A percentile compares a stretch with the other conserved stretches of the same genome.
Evolutionary conservation across 2,888 invertebrate genomes (phyloP).

Genomic region (Catotricha subobsoleta): DNA sequence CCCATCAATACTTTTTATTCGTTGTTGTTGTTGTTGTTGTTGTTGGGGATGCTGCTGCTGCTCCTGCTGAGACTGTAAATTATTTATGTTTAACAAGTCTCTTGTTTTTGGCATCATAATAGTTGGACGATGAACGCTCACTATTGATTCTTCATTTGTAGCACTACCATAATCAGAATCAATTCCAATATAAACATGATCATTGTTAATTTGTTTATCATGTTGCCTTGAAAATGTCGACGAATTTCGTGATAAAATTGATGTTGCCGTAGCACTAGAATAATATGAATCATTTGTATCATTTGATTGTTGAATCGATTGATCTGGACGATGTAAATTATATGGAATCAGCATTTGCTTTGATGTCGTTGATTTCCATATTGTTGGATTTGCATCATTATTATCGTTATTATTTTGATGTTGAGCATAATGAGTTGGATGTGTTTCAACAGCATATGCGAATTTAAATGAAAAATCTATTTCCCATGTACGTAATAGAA

Average conservation of each 20-base stretch:
- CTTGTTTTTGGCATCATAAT: no score
- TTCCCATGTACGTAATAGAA: conserved; percentile 1
- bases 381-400: background rate
- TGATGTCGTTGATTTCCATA: conserved; percentile 2
- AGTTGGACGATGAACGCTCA: background rate
- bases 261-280: conserved; percentile 2
- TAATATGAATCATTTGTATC: conserved; percentile 6
- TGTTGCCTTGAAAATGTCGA: background rate
- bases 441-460: conserved; percentile 4
- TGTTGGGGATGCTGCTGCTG: no score
- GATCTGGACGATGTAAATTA: conserved; percentile 1
- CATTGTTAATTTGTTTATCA: background rate
- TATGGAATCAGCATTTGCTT: conserved; percentile 3
- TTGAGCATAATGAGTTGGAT: conserved; percentile 2
- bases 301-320: background rate
- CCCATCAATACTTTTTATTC: no score
- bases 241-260: conserved; percentile 4
- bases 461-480: conserved; percentile 6
- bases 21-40: no score
- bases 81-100: no score
- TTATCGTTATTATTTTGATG: background rate
- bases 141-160: conserved; percentile 6
- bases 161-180: conserved; percentile 7
- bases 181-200: conserved; percentile 6
- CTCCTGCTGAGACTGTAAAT: no score